Evolutionary conservation across 2,797 vertebrate species (phyloP).

Genomic region (Notamacropus eugenii): DNA sequence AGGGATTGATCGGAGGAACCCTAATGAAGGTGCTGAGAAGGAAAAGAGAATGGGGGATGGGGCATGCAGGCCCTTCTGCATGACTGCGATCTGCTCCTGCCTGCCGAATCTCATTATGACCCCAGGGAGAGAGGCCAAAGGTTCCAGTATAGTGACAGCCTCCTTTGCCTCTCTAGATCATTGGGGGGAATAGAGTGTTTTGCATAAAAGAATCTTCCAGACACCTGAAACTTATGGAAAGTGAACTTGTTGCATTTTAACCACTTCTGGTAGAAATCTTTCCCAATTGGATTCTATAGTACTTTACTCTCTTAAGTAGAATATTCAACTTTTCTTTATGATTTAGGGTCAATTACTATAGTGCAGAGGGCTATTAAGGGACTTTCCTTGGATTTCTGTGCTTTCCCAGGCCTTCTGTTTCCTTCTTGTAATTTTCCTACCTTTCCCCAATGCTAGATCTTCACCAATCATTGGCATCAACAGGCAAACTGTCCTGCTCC

Average conservation of each 20-base stretch:
- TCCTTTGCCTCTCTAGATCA: constrained; percentile 15
- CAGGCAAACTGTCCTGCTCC: neutral
- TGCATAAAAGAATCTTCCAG: neutral
- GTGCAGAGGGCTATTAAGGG: neutral
- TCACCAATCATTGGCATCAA: neutral
- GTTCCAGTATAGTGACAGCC: constrained; percentile 18
- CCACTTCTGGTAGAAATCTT: neutral
- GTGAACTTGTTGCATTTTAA: neutral
- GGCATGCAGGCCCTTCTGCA: constrained; percentile 30
- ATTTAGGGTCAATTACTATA: neutral
- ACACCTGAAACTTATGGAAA: neutral
- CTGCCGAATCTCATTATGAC: constrained; percentile 32
- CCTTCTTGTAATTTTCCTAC: neutral
- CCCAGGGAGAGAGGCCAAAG: constrained; percentile 12
- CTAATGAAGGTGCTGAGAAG: constrained; percentile 18
- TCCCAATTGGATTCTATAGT: neutral
- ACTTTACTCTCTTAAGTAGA: neutral
- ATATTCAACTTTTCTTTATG: neutral
- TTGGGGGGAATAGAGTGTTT: neutral
- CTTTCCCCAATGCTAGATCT: neutral
- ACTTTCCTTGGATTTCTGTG: neutral
- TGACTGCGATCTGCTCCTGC: constrained; percentile 29
- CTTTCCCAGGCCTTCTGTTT: neutral
- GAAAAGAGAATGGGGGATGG: constrained; percentile 34
- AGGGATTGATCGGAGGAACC: neutral